Base-by-base conservation (phyloP, 2,888 invertebrate species). In the Tetranychus piercei region DNA sequence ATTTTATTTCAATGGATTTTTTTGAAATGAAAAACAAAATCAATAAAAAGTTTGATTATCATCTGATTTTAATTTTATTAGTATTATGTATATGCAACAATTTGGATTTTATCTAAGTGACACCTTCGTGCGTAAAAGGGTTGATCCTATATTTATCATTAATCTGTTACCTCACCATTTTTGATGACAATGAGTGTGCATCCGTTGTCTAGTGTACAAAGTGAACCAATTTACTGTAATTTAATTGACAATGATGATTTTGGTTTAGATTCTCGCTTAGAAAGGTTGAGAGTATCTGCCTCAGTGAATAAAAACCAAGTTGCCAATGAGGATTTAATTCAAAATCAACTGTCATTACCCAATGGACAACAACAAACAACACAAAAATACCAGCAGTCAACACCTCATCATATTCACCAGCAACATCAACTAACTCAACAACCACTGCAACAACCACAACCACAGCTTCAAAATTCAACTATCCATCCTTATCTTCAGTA, bases 401-500 rank as follows among this genome's bases (percentile, higher is more conserved):
- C 34, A 34, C 15, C 55, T 55, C 15, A 15, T 55, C 55, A 9
- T 55, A 1, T 2, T 15, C 55, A 55, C 9, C 55, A 55, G 15
- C 55, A 55, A 55, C 55, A 55, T 2, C 15, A 15, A 55, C 55
- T 15, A 55, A 55, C 55, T 55, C 55, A 55, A 69, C 69, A 69
- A n/a, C n/a, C n/a, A n/a, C n/a, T n/a, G n/a, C n/a, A n/a, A 69
- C 69, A 69, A 69, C 22, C 22, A 69, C 69, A 69, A 69, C n/a
- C 67, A 67, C 67, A 67, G n/a, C n/a, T 6, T 18, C 69, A 20
- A 23, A n/a, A 4, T 55, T 55, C 55, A 15, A 15, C 15, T 6
- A 55, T 55, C 7, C 55, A 55, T 55, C 55, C 55, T 55, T 55
- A 55, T 6, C 55, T 55, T 55, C 55, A 55, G 15, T 55, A 55